Conservation (phyloP, 2,888 invertebrate genomes). For the Panzeria rudis region DNA sequence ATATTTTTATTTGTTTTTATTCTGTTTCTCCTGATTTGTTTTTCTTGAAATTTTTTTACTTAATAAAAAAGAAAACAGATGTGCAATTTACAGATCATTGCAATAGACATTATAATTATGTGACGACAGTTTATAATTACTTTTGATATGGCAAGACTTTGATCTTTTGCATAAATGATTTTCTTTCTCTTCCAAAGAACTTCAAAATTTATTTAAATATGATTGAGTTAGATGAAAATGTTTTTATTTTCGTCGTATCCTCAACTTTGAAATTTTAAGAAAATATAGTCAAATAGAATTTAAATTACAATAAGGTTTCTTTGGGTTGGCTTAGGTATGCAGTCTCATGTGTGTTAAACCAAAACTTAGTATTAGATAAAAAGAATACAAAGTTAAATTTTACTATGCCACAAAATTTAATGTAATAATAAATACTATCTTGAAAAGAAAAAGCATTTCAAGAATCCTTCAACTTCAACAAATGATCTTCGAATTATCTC, state of each 20-base stretch:
- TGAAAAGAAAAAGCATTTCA: too few species aligned
- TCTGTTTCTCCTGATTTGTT: slow-evolving; percentile 1
- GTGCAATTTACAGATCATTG: slow-evolving; percentile 62
- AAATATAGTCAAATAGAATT: too few species aligned
- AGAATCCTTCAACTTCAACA: too few species aligned
- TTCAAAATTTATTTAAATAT: background rate
- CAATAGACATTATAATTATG: slow-evolving; percentile 68
- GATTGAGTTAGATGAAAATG: background rate
- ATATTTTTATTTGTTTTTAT: slow-evolving; percentile 5
- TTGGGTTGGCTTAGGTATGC: too few species aligned
- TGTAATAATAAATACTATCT: too few species aligned
- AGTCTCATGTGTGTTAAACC: too few species aligned
- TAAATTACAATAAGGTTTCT: too few species aligned
- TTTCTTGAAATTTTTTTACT: background rate
- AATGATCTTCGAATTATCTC: too few species aligned
- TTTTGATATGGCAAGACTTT: slow-evolving; percentile 47
- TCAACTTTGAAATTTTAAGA: too few species aligned
- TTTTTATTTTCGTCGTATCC: background rate
- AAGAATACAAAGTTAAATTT: too few species aligned
- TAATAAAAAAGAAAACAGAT: slow-evolving; percentile 49
- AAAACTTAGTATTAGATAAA: too few species aligned
- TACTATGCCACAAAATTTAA: too few species aligned
- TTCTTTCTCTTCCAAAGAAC: background rate
- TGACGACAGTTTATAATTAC: slow-evolving; percentile 63
- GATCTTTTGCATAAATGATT: slow-evolving; percentile 37